These are phyloP conservation scores for Corythornis madagascariensis DNA, from an alignment of 2,113 vertebrate genomes.

Conservation along the genomic window DNA sequence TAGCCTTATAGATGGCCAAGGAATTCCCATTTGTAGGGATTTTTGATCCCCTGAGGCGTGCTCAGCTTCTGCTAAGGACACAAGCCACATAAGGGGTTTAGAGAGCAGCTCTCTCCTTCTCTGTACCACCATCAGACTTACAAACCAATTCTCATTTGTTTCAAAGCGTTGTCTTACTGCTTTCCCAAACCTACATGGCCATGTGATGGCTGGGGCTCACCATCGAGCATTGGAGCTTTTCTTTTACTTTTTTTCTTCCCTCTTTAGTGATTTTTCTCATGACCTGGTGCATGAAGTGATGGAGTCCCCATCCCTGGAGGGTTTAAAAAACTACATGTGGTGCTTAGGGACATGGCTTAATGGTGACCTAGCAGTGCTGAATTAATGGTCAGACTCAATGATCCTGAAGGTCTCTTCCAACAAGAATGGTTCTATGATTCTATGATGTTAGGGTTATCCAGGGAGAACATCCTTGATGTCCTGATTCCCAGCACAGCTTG, in stretches of 20 bases:
- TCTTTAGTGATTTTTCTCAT: neutral
- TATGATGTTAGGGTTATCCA: neutral
- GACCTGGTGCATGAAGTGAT: neutral
- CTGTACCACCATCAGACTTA: neutral
- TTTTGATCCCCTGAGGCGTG: neutral
- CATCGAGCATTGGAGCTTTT: neutral
- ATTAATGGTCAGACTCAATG: neutral
- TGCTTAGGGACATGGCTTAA: neutral
- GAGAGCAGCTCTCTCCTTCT: neutral
- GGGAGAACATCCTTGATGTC: neutral
- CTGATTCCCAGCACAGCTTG: neutral
- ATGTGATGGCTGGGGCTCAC: neutral
- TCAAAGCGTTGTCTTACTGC: rapidly evolving
- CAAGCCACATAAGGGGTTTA: neutral
- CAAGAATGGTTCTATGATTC: neutral
- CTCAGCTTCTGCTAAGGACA: constrained; percentile 33
- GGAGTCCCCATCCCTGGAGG: neutral
- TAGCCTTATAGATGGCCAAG: constrained; percentile 9
- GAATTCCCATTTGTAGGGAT: constrained; percentile 43
- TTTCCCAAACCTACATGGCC: neutral
- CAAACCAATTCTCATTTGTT: neutral
- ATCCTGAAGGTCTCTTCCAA: neutral
- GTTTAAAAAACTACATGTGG: neutral
- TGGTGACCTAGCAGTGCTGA: neutral
- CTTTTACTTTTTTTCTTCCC: neutral